These are phyloP conservation scores for Sphaerophoria taeniata DNA, from an alignment of 2,888 invertebrate genomes.

Conservation along the genomic window DNA sequence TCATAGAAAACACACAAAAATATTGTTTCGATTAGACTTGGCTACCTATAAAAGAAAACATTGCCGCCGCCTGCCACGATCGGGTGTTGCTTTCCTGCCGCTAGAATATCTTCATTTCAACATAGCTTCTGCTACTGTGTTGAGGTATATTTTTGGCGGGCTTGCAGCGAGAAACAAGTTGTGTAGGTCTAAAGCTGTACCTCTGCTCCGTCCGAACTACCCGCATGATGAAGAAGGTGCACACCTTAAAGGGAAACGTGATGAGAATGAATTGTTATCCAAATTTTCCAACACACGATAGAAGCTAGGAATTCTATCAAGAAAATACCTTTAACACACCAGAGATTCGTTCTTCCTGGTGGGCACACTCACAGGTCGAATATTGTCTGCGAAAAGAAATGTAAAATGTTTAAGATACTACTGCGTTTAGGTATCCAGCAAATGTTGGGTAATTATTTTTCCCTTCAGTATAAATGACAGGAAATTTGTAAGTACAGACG, in stretches of 20 bases:
- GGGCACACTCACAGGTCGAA: conserved; percentile 50
- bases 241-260: conserved; percentile 68
- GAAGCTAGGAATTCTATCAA: conserved; percentile 16
- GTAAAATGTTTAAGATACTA: conserved; percentile 20
- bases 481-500: conserved; percentile 63
- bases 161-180: conserved; percentile 56
- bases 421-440: conserved; percentile 42
- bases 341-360: conserved; percentile 39
- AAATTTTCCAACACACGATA: conserved; percentile 43
- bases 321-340: background rate
- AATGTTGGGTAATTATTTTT: conserved; percentile 59
- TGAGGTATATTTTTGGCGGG: conserved; percentile 46
- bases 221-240: conserved; percentile 6
- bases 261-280: conserved; percentile 55
- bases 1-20: conserved; percentile 48
- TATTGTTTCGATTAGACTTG: conserved; percentile 48
- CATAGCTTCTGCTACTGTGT: conserved; percentile 46
- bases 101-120: conserved; percentile 55
- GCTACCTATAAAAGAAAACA: conserved; percentile 40
- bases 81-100: background rate
- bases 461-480: conserved; percentile 65
- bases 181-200: conserved; percentile 15
- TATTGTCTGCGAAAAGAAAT: conserved; percentile 40
- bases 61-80: background rate
- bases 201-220: background rate